Evolutionary conservation across 2,888 invertebrate species (phyloP).

Genomic region (Pseudococcus viburni): DNA sequence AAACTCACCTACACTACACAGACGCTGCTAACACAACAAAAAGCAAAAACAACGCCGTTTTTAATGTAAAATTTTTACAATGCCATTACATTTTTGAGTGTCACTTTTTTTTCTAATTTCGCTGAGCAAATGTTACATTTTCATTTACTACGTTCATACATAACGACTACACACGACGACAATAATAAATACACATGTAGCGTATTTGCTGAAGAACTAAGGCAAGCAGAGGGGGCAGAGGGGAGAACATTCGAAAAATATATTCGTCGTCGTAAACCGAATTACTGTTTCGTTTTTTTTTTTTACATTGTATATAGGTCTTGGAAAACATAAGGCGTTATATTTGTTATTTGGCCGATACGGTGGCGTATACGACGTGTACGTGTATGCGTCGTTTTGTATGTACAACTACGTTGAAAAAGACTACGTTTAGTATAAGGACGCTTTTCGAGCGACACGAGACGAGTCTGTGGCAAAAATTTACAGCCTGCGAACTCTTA

Average conservation of each 20-base stretch:
- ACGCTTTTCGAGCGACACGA: neutral
- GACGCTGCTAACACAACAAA: neutral
- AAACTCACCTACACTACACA: neutral
- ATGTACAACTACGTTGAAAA: no score
- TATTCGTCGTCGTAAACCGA: conserved; percentile 32
- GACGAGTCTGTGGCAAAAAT: neutral
- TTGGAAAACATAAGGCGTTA: conserved; percentile 12
- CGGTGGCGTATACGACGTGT: neutral
- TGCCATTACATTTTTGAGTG: conserved; percentile 31
- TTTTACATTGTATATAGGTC: neutral
- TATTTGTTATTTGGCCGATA: neutral
- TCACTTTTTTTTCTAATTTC: conserved; percentile 30
- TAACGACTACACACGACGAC: conserved; percentile 35
- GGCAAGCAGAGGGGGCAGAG: neutral
- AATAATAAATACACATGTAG: neutral
- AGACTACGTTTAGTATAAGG: neutral
- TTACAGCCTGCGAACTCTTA: conserved; percentile 23
- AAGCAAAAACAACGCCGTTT: neutral
- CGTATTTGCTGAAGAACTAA: neutral
- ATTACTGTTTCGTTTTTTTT: conserved; percentile 15
- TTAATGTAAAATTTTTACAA: conserved; percentile 50
- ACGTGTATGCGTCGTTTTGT: no score
- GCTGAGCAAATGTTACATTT: conserved; percentile 25
- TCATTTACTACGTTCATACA: neutral
- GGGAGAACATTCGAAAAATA: neutral